Evolutionary conservation across 2,797 vertebrate species (phyloP), one percentile per base, ranked within the genome.

Genomic region (Hypotaenidia philippensis): DNA sequence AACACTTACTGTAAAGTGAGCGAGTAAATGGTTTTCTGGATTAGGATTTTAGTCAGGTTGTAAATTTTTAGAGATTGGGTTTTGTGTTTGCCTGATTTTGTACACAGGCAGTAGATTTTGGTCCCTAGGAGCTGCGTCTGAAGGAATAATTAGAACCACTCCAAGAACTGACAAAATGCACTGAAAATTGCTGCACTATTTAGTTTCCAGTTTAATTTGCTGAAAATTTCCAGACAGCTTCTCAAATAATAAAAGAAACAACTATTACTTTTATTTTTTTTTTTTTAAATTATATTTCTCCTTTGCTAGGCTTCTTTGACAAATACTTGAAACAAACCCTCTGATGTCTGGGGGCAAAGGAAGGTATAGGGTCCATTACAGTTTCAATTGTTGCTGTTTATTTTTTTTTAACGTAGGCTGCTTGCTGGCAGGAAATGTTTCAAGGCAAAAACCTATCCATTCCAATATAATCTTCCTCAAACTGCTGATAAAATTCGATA

Each of bases 41-140:
- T 93, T 83, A 91, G 41, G 72, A 83, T 89, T 92, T 93, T 87
- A 91, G 87, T 94, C 60, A 81, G 76, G 72, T 78, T 92, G 89
- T 91, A 96, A 94, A 95, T 93, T 94, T 95, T 80, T 75, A 69
- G 79, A 81, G 79, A 25, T 65, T 83, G 61, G 69, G 55, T 71
- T n/a, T 93, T 93, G 60, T 25, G 27, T 92, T 87, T 96, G 71
- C 57, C 72, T 91, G 83, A 44, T 83, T 89, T 66, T 88, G 63
- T 72, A 80, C 63, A 56, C 70, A 86, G 55, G 85, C 87, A 88
- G 41, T 86, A 83, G 90, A 79, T 89, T 95, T 77, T 80, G 13
- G 65, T 87, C 53, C 57, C 71, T 91, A n/a, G 68, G 83, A 94
- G n/a, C 65, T 83, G 45, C 53, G 56, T 87, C 92, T 49, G 50